phyloP scores from a whole-genome alignment of 2,113 vertebrate species.

The Serinus canaria region DNA sequence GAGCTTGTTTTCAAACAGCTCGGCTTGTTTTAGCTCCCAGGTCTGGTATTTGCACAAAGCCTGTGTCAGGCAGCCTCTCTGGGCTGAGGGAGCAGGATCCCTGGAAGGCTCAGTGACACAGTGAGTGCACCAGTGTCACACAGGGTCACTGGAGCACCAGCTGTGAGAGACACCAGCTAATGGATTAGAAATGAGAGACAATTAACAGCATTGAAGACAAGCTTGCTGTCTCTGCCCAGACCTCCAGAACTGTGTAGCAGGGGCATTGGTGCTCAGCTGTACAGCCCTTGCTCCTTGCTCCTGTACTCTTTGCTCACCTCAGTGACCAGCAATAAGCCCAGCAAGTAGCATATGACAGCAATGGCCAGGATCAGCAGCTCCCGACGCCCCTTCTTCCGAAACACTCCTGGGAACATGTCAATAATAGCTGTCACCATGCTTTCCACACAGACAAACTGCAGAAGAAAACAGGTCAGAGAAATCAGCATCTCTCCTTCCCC shows the following conservation, averaged over 20 bases:
- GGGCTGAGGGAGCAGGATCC: not conserved
- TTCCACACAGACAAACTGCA: constrained; percentile 90
- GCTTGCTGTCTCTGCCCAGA: not conserved
- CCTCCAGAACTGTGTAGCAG: not conserved
- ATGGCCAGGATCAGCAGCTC: constrained; percentile 85
- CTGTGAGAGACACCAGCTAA: not conserved
- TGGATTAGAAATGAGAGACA: not conserved
- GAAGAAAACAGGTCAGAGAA: not conserved
- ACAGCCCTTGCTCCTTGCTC: not conserved
- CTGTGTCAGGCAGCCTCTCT: not conserved
- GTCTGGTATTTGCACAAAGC: not conserved
- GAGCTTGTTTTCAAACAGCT: not conserved
- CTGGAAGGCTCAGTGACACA: not conserved
- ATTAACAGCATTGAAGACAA: not conserved
- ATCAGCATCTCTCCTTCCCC: not conserved
- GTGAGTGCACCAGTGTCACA: not conserved
- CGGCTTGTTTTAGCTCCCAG: not conserved
- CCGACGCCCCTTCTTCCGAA: constrained; percentile 78
- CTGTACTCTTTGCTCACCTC: constrained; percentile 75
- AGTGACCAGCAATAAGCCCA: constrained; percentile 85
- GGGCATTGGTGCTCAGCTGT: not conserved
- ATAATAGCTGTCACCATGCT: constrained; percentile 87
- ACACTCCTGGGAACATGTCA: constrained; percentile 84
- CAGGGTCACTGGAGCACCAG: not conserved
- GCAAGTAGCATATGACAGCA: constrained; percentile 77